Percentiles rank a stretch among this genome's conserved stretches.
Evolutionary conservation across 2,113 vertebrate genomes (phyloP).

Genomic region (Lepus europaeus): DNA sequence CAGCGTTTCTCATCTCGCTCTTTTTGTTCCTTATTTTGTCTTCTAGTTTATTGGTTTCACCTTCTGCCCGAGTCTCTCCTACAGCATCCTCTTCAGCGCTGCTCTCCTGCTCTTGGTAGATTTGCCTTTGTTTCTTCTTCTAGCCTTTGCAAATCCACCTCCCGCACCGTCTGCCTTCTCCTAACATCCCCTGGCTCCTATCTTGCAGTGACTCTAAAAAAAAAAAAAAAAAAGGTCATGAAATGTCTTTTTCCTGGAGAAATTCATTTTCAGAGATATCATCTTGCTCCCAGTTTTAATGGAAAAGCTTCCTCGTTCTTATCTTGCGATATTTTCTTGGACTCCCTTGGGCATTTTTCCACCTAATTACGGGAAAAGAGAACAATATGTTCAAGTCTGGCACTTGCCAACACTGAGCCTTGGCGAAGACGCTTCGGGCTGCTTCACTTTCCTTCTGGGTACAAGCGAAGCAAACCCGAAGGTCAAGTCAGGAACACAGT

Average conservation of each 20-base stretch:
- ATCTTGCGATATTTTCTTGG: background rate
- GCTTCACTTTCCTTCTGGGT: background rate
- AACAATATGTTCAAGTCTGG: background rate
- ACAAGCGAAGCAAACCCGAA: background rate
- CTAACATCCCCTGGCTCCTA: background rate
- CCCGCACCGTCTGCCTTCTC: background rate
- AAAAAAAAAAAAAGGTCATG: background rate
- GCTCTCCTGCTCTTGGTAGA: background rate
- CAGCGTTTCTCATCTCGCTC: background rate
- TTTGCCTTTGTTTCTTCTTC: slow-evolving; percentile 30
- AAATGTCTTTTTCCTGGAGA: slow-evolving; percentile 20
- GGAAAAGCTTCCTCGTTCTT: slow-evolving; percentile 13
- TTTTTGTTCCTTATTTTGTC: background rate
- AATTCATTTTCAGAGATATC: slow-evolving; percentile 28
- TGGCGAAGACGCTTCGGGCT: background rate
- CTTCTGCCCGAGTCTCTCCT: background rate
- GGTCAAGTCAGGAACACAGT: background rate
- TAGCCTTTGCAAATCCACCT: background rate
- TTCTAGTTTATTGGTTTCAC: background rate
- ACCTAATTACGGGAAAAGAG: slow-evolving; percentile 14
- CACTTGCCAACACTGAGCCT: background rate
- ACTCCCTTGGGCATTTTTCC: background rate
- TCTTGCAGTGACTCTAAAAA: background rate
- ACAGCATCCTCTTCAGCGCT: background rate
- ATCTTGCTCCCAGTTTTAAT: background rate